Evolutionary conservation across 2,888 invertebrate species (phyloP).

Genomic region (Adelognathus sp.): DNA sequence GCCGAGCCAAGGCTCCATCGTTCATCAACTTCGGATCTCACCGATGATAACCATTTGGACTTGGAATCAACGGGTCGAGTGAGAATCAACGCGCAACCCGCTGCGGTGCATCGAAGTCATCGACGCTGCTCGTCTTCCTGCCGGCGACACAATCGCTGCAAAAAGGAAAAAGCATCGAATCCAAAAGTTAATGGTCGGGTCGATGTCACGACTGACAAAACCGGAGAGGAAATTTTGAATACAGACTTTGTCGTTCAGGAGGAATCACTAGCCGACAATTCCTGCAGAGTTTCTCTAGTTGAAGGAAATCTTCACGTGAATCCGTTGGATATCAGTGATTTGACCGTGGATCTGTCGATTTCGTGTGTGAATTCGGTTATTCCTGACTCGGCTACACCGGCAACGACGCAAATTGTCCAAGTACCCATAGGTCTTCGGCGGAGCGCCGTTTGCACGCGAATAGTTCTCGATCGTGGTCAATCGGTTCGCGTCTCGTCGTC

Average conservation of each 20-base stretch:
- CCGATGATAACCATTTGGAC: slow-evolving; percentile 7
- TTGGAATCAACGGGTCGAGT: slow-evolving; percentile 16
- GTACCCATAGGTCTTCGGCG: slow-evolving; percentile 28
- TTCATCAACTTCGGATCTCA: slow-evolving; percentile 1
- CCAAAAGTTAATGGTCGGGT: not conserved
- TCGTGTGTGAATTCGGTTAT: not conserved
- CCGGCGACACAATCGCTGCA: not conserved
- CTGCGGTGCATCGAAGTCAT: not conserved
- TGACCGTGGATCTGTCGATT: not conserved
- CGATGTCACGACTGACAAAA: not conserved
- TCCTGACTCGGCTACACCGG: not conserved
- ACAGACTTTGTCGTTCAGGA: not conserved
- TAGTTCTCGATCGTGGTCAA: slow-evolving; percentile 48
- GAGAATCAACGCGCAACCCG: not conserved
- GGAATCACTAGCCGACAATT: not conserved
- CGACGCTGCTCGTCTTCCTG: slow-evolving; percentile 11
- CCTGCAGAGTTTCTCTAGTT: not conserved
- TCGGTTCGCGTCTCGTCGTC: slow-evolving; percentile 15
- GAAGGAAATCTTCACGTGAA: not conserved
- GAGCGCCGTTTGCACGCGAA: slow-evolving; percentile 48
- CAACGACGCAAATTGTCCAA: not conserved
- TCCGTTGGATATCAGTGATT: not conserved
- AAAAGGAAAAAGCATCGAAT: not conserved
- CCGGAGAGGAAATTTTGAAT: not conserved
- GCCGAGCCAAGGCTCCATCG: not conserved